Evolutionary conservation across 2,888 invertebrate species (phyloP).

Genomic region (Spodoptera littoralis): DNA sequence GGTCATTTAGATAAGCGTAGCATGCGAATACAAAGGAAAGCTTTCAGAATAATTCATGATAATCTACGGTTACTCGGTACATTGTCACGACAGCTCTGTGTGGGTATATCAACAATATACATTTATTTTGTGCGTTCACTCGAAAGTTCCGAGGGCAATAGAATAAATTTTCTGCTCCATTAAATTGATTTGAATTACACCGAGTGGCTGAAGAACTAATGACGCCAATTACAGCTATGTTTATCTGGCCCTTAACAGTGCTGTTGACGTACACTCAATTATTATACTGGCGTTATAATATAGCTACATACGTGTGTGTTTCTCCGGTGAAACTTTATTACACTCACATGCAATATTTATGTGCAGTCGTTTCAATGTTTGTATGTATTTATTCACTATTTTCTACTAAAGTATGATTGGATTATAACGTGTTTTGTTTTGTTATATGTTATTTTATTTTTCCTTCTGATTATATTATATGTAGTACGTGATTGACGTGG

Average conservation of each 20-base stretch:
- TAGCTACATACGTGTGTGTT: not conserved
- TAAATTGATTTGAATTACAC: constrained; percentile 72
- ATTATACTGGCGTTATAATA: constrained; percentile 17
- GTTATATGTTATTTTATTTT: constrained; percentile 3
- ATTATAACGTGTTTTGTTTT: constrained; percentile 2
- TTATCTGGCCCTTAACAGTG: constrained; percentile 41
- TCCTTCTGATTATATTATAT: not conserved
- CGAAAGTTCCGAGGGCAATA: constrained; percentile 58
- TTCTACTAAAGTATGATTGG: constrained; percentile 7
- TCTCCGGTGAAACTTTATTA: constrained; percentile 10
- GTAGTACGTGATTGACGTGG: too few relatives aligned
- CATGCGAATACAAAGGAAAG: constrained; percentile 42
- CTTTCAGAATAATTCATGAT: constrained; percentile 39
- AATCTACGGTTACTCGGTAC: constrained; percentile 21
- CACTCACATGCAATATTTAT: constrained; percentile 11
- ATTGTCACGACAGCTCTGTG: constrained; percentile 10
- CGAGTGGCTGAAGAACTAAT: constrained; percentile 70
- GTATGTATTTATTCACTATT: constrained; percentile 18
- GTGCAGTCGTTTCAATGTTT: not conserved
- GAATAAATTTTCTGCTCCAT: constrained; percentile 79
- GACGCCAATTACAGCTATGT: constrained; percentile 71
- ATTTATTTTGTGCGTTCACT: constrained; percentile 23
- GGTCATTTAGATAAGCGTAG: constrained; percentile 31
- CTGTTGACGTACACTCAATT: constrained; percentile 30
- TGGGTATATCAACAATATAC: constrained; percentile 5